These are phyloP conservation scores for Danionella cerebrum DNA, from an alignment of 2,113 vertebrate genomes.

Conservation along the genomic window DNA sequence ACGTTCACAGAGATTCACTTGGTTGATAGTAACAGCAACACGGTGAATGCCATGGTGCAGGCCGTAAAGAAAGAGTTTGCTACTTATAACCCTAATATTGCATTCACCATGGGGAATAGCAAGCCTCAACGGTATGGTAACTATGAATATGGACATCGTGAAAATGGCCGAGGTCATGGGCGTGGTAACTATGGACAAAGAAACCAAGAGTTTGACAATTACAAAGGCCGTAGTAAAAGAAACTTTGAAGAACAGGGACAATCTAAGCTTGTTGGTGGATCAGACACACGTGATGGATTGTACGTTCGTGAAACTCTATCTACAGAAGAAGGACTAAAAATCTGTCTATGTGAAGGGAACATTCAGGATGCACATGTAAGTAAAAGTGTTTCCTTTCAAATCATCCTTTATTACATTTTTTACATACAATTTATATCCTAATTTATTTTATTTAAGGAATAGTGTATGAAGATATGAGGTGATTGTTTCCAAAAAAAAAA, in stretches of 20 bases:
- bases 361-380: slow-evolving; percentile 70
- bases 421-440: too few species aligned
- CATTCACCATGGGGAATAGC: not conserved
- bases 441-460: too few species aligned
- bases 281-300: not conserved
- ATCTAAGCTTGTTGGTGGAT: not conserved
- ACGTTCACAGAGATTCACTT: slow-evolving; percentile 68
- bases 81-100: slow-evolving; percentile 36
- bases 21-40: slow-evolving; percentile 55
- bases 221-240: not conserved
- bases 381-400: too few species aligned
- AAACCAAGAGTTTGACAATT: not conserved
- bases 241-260: not conserved
- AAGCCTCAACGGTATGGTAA: not conserved
- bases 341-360: slow-evolving; percentile 56
- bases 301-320: not conserved
- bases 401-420: too few species aligned
- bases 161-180: not conserved
- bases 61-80: slow-evolving; percentile 55
- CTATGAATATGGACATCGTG: not conserved
- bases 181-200: not conserved
- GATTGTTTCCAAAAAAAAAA: too few species aligned
- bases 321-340: slow-evolving; percentile 63
- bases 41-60: slow-evolving; percentile 45
- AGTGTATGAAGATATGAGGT: too few species aligned